Evolutionary conservation across 2,888 invertebrate genomes (phyloP), one percentile per base, ranked within the genome.

Genomic region (Electrophaes corylata): DNA sequence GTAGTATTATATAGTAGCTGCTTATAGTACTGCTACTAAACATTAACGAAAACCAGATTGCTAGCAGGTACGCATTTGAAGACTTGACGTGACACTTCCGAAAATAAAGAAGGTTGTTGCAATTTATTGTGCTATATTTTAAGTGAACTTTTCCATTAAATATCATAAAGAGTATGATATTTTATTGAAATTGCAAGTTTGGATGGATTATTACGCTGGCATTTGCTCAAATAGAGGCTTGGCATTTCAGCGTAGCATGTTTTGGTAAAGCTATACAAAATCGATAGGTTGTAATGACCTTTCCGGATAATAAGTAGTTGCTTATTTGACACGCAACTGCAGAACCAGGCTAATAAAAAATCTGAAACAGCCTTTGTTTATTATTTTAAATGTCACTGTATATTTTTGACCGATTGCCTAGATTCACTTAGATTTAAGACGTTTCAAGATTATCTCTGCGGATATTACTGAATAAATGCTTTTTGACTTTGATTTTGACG

Each of bases 261-360:
- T 70, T 69, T 49, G 57, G 63, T 63, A 57, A 65, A 60, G 61
- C 59, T 58, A 72, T 67, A 76, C 69, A 62, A 62, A 64, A 84
- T 85, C 81, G 74, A 83, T 83, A 71, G 60, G 65, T 75, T 73
- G 53, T 79, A 79, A 79, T 85, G 85, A 86, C 87, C 88, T 88
- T 88, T 88, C 73, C 60, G 59, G 48, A 59, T 60, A 61, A 57
- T 57, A 43, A 53, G 47, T 58, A 50, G 53, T 59, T 29, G 26
- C 10, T 57, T 53, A 64, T 64, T 64, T 58, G 61, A 65, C 68
- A 69, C 62, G 65, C 65, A 61, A 66, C 53, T 58, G 39, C 57
- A 44, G 56, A 10, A 29, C 26, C 26, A n/a, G n/a, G n/a, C n/a
- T 47, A 35, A 12, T 33, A n/a, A 12, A 14, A 35, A 8, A 16